Base-by-base conservation (phyloP, 2,888 invertebrate genomes). In the Lottia gigantea region DNA sequence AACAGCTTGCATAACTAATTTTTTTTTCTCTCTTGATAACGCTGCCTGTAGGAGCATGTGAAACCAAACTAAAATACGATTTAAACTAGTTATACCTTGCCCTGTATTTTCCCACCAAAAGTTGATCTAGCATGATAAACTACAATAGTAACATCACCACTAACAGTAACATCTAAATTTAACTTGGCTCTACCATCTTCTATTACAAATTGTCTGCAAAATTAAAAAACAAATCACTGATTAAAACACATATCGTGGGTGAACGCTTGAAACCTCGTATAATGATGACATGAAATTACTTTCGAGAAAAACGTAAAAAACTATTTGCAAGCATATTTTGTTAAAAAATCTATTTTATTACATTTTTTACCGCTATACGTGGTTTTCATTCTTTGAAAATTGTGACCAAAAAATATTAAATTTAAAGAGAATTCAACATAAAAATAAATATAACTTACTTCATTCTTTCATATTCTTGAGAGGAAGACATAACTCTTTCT, bases 391-490 rank as follows among this genome's bases (percentile, higher is more conserved):
- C n/a, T 49, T 49, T 4, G 3, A 23, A 46, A 66, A 65, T 16
- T 12, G 23, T 23, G 23, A 45, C 19, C 2, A 62, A 45, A 70
- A 64, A 16, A 16, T 1, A 31, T 19, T 45, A n/a, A 25, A 66
- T 12, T 26, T 64, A 62, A 45, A 64, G 12, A 23, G 8, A 64
- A 11, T 19, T 11, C n/a, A 70, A 55, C 2, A 7, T 55, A 16
- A 55, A 31, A 2, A 31, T 63, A 26, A 23, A 40, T 14, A 31
- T 14, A 2, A 61, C 62, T 69, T 64, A 89, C 90, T 93, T 92
- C 92, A 98, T 93, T 83, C 93, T 92, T 80, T 97, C 97, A 86
- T 97, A 97, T 74, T 96, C 96, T 84, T 94, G 94, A 72, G 94
- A 90, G 0, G 97, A 96, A 0, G 94, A 93, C 79, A 93, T 90